Conservation (phyloP, 2,113 vertebrate genomes). For the Rhabdomys dilectus region DNA sequence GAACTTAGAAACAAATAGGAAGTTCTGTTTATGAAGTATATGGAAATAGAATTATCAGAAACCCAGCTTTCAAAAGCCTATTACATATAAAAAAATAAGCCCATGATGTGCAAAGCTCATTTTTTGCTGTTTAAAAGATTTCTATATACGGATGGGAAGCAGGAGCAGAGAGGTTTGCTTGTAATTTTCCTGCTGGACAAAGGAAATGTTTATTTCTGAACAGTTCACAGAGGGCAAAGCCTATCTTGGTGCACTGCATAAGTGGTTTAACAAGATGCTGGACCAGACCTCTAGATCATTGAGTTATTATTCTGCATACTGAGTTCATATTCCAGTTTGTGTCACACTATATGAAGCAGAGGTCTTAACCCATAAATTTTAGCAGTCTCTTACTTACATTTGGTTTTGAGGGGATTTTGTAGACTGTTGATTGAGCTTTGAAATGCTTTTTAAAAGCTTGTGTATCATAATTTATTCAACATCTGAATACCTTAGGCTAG, state of each 20-base stretch:
- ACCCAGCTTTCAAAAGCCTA: neutral
- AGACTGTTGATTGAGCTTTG: neutral
- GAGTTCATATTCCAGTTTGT: neutral
- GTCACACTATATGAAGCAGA: neutral
- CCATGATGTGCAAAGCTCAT: neutral
- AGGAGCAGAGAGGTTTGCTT: neutral
- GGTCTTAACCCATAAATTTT: neutral
- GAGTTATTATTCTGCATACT: neutral
- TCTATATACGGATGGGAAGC: neutral
- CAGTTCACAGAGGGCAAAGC: neutral
- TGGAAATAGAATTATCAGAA: neutral
- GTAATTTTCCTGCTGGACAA: neutral
- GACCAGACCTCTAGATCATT: neutral
- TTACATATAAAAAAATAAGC: slow-evolving; percentile 11
- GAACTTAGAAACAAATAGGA: neutral
- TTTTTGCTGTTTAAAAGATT: neutral
- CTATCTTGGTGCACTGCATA: neutral
- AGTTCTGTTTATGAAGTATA: neutral
- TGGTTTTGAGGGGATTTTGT: neutral
- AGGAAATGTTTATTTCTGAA: neutral
- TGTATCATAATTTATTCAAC: neutral
- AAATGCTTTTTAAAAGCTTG: neutral
- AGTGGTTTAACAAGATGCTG: neutral
- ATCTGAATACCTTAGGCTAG: neutral
- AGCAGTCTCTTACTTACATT: neutral